These are phyloP conservation scores for Chrysomela aeneicollis DNA, from an alignment of 2,888 invertebrate species.

Conservation along the genomic window DNA sequence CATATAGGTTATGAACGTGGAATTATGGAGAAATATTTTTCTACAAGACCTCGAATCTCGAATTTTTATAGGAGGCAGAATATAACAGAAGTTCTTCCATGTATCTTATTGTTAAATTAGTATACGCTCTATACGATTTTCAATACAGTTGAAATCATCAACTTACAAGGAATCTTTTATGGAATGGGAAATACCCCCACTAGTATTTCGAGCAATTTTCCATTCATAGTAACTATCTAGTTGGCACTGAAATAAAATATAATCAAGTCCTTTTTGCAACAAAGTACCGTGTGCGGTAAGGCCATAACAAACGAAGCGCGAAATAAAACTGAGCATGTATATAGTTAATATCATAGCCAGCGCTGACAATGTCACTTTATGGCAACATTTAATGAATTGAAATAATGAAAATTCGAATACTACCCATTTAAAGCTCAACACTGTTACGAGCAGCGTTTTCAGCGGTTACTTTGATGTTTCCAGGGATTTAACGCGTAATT, in stretches of 20 bases:
- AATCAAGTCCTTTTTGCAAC: conserved; percentile 29
- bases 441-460: neutral
- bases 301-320: conserved; percentile 30
- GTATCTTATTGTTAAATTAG: no score
- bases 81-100: no score
- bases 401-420: conserved; percentile 38
- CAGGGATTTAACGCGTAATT: neutral
- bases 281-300: conserved; percentile 21
- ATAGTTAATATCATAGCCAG: conserved; percentile 31
- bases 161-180: no score
- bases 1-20: no score
- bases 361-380: conserved; percentile 36
- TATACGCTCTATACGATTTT: no score
- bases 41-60: no score
- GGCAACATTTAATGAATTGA: conserved; percentile 37
- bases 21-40: no score
- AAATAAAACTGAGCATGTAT: conserved; percentile 26
- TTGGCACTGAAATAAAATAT: conserved; percentile 30
- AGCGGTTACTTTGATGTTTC: neutral
- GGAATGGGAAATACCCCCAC: no score
- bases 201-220: no score
- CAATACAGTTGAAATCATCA: no score
- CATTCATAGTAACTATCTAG: no score
- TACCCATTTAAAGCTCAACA: conserved; percentile 2
- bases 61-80: no score